phyloP scores from a whole-genome alignment of 1,140 invertebrate genomes.

The Delia radicum region DNA sequence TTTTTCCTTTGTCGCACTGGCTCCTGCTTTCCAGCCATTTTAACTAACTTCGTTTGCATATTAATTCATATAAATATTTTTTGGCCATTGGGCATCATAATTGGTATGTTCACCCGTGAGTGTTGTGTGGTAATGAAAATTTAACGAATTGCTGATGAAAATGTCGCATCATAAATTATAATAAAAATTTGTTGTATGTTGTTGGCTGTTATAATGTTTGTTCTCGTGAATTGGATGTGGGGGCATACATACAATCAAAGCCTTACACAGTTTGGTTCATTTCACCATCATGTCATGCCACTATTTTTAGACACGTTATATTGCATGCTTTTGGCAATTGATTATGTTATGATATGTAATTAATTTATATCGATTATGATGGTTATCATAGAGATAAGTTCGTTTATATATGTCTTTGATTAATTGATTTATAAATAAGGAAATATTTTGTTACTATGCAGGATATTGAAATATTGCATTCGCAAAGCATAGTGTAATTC shows the following conservation, averaged over 20 bases:
- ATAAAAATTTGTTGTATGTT: not conserved
- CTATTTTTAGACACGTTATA: not conserved
- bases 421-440: not conserved
- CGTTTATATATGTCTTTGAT: not conserved
- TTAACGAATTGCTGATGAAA: conserved; percentile 28
- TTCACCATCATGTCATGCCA: not conserved
- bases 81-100: not conserved
- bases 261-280: not conserved
- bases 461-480: not conserved
- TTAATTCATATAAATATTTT: not conserved
- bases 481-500: too few relatives aligned
- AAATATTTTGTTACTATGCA: not conserved
- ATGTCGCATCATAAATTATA: conserved; percentile 28
- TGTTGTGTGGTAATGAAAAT: conserved; percentile 20
- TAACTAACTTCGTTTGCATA: not conserved
- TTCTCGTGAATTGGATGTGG: not conserved
- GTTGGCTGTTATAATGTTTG: not conserved
- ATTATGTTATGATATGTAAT: not conserved
- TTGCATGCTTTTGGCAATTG: conserved; percentile 1
- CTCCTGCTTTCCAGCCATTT: not conserved
- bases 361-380: conserved; percentile 5
- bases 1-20: too few relatives aligned
- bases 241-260: too few relatives aligned
- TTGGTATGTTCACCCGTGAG: not conserved
- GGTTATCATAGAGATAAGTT: conserved; percentile 2